Evolutionary conservation across 2,888 invertebrate genomes (phyloP).

Genomic region (Agrotis ipsilon): DNA sequence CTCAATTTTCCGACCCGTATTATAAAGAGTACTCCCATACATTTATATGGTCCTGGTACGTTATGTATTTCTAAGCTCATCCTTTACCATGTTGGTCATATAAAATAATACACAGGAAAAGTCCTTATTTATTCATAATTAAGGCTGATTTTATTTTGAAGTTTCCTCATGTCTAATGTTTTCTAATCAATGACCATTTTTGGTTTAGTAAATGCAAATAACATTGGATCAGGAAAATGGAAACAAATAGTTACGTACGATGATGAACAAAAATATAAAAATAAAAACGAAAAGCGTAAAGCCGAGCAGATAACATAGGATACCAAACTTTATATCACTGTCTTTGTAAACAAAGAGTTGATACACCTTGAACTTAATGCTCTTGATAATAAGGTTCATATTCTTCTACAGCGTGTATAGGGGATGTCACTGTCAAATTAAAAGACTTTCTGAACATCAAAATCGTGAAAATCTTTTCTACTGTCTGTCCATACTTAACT

Average conservation of each 20-base stretch:
- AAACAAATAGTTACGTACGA: neutral
- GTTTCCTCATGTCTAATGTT: neutral
- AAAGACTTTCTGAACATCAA: too few species aligned
- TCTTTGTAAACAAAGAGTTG: too few species aligned
- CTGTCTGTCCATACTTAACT: too few species aligned
- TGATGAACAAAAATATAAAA: too few species aligned
- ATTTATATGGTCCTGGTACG: constrained; percentile 31
- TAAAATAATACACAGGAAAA: neutral
- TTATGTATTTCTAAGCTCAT: constrained; percentile 35
- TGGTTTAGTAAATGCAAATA: too few species aligned
- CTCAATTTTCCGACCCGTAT: neutral
- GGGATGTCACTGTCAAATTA: too few species aligned
- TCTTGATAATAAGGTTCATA: neutral
- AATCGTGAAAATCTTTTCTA: too few species aligned
- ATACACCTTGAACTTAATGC: neutral
- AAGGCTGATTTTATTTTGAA: neutral
- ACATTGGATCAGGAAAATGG: neutral
- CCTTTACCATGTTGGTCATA: neutral
- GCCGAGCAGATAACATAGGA: neutral
- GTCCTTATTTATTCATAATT: neutral
- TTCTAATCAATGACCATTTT: too few species aligned
- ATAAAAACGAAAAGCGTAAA: neutral
- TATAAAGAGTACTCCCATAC: neutral
- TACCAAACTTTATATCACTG: too few species aligned
- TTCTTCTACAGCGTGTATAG: too few species aligned